phyloP scores from a whole-genome alignment of 2,888 invertebrate species.

The Cacoxenus indagator region DNA sequence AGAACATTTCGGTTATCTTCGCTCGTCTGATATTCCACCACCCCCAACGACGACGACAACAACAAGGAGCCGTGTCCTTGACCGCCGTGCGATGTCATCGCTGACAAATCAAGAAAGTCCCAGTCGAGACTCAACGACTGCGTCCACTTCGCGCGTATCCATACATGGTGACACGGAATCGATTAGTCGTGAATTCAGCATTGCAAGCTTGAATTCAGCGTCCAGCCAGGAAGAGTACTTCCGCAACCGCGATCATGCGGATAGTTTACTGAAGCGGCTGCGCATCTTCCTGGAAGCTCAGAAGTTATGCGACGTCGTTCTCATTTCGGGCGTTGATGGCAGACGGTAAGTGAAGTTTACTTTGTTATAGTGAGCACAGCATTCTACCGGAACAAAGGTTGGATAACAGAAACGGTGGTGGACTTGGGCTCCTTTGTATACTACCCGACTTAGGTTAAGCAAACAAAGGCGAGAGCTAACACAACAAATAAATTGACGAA shows the following conservation, averaged over 20 bases:
- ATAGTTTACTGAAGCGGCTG: conserved; percentile 85
- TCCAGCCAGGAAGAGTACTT: conserved; percentile 84
- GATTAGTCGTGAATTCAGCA: conserved; percentile 78
- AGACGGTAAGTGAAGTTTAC: conserved; percentile 72
- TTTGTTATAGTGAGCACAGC: too few relatives aligned
- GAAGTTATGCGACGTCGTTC: conserved; percentile 88
- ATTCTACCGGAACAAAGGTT: too few relatives aligned
- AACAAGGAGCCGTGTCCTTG: too few relatives aligned
- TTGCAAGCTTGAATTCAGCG: conserved; percentile 77
- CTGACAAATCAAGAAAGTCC: conserved; percentile 68
- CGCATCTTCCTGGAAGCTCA: conserved; percentile 84
- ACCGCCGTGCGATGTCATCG: conserved; percentile 49
- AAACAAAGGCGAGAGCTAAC: too few relatives aligned
- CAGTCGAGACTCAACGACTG: conserved; percentile 69
- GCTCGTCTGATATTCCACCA: background rate
- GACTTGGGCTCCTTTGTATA: too few relatives aligned
- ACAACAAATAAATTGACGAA: too few relatives aligned
- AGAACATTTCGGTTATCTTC: background rate
- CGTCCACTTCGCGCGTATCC: conserved; percentile 67
- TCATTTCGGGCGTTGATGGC: conserved; percentile 82
- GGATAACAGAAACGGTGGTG: too few relatives aligned
- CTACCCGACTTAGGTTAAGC: too few relatives aligned
- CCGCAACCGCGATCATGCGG: conserved; percentile 84
- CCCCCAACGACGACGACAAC: background rate
- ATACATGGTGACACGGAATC: conserved; percentile 68